Base-by-base conservation (phyloP, 2,888 invertebrate species). In the Phlogophora meticulosa region DNA sequence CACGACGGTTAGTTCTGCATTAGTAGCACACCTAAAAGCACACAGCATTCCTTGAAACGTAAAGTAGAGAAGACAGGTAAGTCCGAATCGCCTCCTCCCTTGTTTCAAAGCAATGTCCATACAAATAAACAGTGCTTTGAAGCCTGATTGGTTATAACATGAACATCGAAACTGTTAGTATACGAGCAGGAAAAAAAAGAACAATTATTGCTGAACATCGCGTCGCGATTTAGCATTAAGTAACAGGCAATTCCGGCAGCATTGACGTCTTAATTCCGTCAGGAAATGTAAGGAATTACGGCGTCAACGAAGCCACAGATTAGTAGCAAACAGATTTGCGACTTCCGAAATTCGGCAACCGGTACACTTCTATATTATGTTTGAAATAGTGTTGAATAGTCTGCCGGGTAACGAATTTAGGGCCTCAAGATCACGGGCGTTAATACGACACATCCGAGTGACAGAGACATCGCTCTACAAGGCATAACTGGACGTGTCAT, bases 21-120 rank as follows among this genome's bases (percentile, higher is more conserved):
- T 92, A 93, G 91, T 93, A 91, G 93, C 93, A 94, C 92, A 94
- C 91, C 91, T 90, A 93, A 77, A 94, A 94, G 94, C 94, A 92
- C 91, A 93, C 88, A 76, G 89, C 93, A 93, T 93, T 92, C 93
- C 87, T 89, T 91, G 91, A 91, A 86, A 86, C 67, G 79, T 70
- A 83, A 78, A 88, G 88, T 85, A 81, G 79, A 87, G 85, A 85
- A 87, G 86, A 87, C 67, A 85, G 86, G 85, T 91, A 88, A 84
- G 82, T 85, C 82, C 85, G 81, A 70, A 80, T 81, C 86, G 85
- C 88, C 86, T 85, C 85, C 90, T 87, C 88, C 83, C 84, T 80
- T 52, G 22, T 49, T 38, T 36, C 67, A 77, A 67, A 67, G 40
- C 75, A 72, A 72, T 42, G 36, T 67, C 46, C 22, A 52, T 43